Percentiles rank a stretch among this genome's conserved stretches.
Conservation (phyloP, 2,113 vertebrate species). For the Piaya cayana region DNA sequence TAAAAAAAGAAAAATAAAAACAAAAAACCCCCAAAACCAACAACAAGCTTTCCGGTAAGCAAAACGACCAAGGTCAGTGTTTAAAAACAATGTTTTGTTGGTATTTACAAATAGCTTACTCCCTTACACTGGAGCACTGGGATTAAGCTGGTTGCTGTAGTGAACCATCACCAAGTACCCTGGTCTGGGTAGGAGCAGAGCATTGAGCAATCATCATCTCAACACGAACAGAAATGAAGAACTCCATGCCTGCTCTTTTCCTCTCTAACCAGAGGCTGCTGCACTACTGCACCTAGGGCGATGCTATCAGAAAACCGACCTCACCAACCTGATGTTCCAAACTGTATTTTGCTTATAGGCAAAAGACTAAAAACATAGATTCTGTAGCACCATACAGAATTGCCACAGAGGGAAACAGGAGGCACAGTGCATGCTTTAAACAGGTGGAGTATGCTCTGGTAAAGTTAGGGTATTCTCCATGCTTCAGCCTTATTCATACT, state of each 20-base stretch:
- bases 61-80: neutral
- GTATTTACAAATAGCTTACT: neutral
- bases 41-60: neutral
- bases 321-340: neutral
- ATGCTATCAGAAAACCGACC: neutral
- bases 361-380: neutral
- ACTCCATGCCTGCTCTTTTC: neutral
- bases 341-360: neutral
- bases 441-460: neutral
- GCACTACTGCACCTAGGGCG: neutral
- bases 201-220: neutral
- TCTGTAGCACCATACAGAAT: neutral
- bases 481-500: neutral
- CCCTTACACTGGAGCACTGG: neutral
- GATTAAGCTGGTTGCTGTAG: neutral
- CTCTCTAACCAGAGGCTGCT: neutral
- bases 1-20: rapidly evolving
- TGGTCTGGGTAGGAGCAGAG: rapidly evolving
- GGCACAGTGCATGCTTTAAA: neutral
- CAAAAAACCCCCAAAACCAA: no score
- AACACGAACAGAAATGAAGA: neutral
- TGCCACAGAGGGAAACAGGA: neutral
- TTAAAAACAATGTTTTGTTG: neutral
- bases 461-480: neutral
- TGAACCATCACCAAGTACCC: neutral